phyloP scores from a whole-genome alignment of 2,888 invertebrate genomes.

The Erannis defoliaria region DNA sequence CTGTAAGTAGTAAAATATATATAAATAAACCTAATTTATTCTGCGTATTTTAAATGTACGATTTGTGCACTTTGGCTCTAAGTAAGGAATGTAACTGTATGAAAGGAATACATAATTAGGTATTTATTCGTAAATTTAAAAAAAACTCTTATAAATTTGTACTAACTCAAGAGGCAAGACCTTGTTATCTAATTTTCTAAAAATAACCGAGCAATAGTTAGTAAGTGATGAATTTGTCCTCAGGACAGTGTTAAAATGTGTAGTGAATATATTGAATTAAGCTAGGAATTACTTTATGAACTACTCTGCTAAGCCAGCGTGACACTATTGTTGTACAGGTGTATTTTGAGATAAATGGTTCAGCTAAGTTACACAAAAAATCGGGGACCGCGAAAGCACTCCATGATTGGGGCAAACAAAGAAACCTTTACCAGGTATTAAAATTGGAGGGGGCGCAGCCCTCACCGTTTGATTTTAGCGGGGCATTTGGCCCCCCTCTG shows the following conservation, averaged over 20 bases:
- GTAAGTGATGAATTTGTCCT: conserved; percentile 21
- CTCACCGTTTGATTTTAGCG: no score
- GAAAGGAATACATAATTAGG: conserved; percentile 4
- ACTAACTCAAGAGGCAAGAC: conserved; percentile 7
- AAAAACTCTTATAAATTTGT: conserved; percentile 4
- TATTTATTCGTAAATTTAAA: conserved; percentile 22
- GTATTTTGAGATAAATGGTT: no score
- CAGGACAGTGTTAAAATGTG: conserved; percentile 20
- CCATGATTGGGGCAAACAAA: no score
- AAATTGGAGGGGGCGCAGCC: no score
- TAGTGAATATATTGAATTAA: conserved; percentile 37
- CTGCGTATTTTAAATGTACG: not conserved
- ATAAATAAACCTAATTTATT: not conserved
- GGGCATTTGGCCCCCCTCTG: no score
- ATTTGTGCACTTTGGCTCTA: conserved; percentile 11
- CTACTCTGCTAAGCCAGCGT: not conserved
- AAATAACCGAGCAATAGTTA: conserved; percentile 19
- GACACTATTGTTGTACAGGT: not conserved
- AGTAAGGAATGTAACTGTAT: conserved; percentile 3
- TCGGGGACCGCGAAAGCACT: no score
- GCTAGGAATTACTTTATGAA: not conserved
- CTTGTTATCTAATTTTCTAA: conserved; percentile 29
- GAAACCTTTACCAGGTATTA: no score
- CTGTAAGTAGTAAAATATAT: not conserved
- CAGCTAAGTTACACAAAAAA: no score